phyloP scores from a whole-genome alignment of 2,797 vertebrate genomes.

The Gastrophryne carolinensis region DNA sequence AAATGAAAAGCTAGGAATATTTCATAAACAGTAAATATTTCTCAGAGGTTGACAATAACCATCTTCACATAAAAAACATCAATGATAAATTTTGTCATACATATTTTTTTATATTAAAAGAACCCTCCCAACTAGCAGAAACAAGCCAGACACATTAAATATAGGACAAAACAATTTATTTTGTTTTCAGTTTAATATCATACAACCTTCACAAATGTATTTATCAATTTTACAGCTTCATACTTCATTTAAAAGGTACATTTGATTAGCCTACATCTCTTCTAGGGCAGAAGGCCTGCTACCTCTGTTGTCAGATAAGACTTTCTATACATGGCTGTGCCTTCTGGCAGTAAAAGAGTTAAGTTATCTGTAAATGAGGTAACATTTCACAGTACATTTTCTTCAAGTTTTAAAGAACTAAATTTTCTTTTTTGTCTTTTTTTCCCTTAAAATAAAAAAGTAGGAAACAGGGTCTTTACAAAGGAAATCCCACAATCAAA shows the following conservation, averaged over 20 bases:
- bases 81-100: too few relatives aligned
- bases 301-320: conserved; percentile 51
- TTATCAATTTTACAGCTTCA: conserved; percentile 79
- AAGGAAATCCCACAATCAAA: conserved; percentile 82
- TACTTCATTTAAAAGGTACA: conserved; percentile 78
- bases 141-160: conserved; percentile 78
- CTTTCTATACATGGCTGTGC: conserved; percentile 44
- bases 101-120: too few relatives aligned
- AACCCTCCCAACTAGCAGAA: conserved; percentile 47
- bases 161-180: conserved; percentile 89
- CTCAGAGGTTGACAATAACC: too few relatives aligned
- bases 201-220: conserved; percentile 93
- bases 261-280: conserved; percentile 75
- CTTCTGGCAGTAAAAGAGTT: conserved; percentile 43
- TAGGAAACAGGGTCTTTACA: conserved; percentile 86
- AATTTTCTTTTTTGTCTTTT: conserved; percentile 73
- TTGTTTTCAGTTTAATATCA: conserved; percentile 85
- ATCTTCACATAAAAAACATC: too few relatives aligned
- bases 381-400: conserved; percentile 98
- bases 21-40: too few relatives aligned
- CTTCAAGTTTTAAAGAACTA: conserved; percentile 96
- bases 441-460: conserved; percentile 80
- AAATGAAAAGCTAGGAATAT: too few relatives aligned
- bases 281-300: conserved; percentile 81
- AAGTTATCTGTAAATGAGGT: conserved; percentile 91